Conservation (phyloP, 1,140 invertebrate genomes). For the Sitodiplosis mosellana region DNA sequence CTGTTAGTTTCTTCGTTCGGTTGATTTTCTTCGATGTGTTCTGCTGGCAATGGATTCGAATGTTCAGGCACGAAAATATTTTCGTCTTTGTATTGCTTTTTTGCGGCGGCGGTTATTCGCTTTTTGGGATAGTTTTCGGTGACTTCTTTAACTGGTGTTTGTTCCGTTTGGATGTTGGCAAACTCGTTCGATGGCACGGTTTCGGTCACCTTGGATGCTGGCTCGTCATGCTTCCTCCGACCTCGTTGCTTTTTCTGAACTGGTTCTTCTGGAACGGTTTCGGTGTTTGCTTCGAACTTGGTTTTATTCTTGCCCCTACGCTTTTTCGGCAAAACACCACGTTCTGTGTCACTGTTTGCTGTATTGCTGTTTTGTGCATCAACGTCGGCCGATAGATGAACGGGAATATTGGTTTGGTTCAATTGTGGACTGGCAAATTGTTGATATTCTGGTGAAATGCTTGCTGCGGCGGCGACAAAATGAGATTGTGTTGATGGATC, state of each 20-base stretch:
- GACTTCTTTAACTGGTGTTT: conserved; percentile 5
- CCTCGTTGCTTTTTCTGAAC: no score
- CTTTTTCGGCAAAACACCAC: conserved; percentile 16
- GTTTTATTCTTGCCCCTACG: not conserved
- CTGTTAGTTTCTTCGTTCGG: no score
- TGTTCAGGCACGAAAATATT: no score
- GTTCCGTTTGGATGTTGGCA: conserved; percentile 1
- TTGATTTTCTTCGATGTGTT: no score
- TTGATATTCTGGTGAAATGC: not conserved
- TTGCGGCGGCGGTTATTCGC: no score
- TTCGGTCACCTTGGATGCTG: conserved; percentile 1
- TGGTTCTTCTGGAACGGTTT: no score
- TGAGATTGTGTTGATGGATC: conserved; percentile 3
- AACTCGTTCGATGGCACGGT: no score
- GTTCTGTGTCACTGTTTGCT: conserved; percentile 12
- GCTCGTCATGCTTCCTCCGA: conserved; percentile 2
- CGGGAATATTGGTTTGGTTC: not conserved
- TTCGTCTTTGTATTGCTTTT: no score
- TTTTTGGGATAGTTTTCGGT: not conserved
- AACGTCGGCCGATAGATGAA: not conserved
- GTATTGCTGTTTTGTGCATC: not conserved
- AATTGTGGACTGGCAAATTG: not conserved
- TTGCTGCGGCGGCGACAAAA: conserved; percentile 14
- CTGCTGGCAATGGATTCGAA: no score
- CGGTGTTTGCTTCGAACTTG: no score